Base-by-base conservation (phyloP, 1,140 invertebrate species). In the Matsumurasca onukii region DNA sequence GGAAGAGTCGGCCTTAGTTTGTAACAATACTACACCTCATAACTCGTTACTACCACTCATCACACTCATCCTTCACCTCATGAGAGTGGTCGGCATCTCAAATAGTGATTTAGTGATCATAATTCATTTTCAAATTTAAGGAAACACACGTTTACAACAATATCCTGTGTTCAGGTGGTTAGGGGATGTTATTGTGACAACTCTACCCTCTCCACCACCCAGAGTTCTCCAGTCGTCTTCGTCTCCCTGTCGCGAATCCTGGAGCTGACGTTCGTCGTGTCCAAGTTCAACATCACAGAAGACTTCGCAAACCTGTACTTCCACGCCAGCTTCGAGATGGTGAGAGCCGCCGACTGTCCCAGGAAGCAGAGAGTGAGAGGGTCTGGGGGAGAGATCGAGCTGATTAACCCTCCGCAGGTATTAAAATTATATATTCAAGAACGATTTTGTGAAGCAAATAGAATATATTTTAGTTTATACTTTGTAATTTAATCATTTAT, bases 221-320 rank as follows among this genome's bases (percentile, higher is more conserved):
- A 80, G 85, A 72, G 86, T 84, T 34, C 83, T 62, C 83, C 86
- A 65, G 83, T 91, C 2, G 86, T 85, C 22, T 88, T 89, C 72
- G 78, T 86, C 30, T 88, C 87, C 0, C 81, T 85, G 24, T 84
- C 88, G 15, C 77, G 87, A 64, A 83, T 83, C 15, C 78, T 89
- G 70, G 86, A 89, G 75, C 76, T 89, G 1, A 82, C 83, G 5
- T 92, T 93, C 76, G 83, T 82, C 0, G 85, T 93, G 1, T 88
- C 85, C 0, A 83, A 86, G 72, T 92, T 93, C 89, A 89, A 89
- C 77, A 88, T 91, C 25, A 88, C 86, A 12, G 89, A 94, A 76
- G 91, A 93, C 79, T 91, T 90, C 71, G 83, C 85, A 34, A 87
- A 91, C 77, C 91, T 91, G 77, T 88, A 86, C 72, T 94, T 94